A percentile compares a stretch with the other conserved stretches of the same genome.
Evolutionary conservation across 2,888 invertebrate species (phyloP).

Genomic region (Micoletzkya japonica): DNA sequence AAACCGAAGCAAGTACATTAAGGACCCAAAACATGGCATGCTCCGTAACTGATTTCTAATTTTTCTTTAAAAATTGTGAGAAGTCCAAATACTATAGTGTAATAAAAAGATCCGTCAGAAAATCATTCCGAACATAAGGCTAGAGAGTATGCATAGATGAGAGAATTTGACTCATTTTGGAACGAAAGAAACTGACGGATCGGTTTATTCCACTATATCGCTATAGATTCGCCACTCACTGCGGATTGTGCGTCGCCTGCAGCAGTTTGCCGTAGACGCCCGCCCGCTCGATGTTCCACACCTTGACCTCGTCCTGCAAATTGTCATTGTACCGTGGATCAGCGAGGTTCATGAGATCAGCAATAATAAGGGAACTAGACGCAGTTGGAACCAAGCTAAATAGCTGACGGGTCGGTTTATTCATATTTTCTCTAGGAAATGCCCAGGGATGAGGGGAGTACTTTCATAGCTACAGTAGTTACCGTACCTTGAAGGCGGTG

Average conservation of each 20-base stretch:
- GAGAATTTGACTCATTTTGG: too few species aligned
- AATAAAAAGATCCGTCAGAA: too few species aligned
- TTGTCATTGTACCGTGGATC: not conserved
- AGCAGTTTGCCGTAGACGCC: slow-evolving; percentile 43
- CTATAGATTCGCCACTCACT: slow-evolving; percentile 18
- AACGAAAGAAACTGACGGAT: not conserved
- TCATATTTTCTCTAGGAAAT: not conserved
- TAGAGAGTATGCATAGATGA: too few species aligned
- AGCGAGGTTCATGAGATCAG: too few species aligned
- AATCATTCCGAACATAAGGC: too few species aligned
- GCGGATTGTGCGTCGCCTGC: slow-evolving; percentile 41
- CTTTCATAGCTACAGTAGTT: not conserved
- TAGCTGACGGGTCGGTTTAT: not conserved
- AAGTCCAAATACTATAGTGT: too few species aligned
- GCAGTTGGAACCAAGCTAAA: not conserved
- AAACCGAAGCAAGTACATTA: too few species aligned
- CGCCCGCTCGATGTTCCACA: slow-evolving; percentile 73
- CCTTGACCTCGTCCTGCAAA: slow-evolving; percentile 37
- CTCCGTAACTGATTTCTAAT: too few species aligned
- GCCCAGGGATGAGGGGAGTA: not conserved
- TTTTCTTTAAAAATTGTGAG: too few species aligned
- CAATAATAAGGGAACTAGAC: not conserved
- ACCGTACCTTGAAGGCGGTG: slow-evolving; percentile 41
- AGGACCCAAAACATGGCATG: too few species aligned
- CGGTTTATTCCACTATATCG: not conserved